Percentiles rank a stretch among this genome's conserved stretches.
Evolutionary conservation across 2,888 invertebrate species (phyloP).

Genomic region (Caenorhabditis sp.): DNA sequence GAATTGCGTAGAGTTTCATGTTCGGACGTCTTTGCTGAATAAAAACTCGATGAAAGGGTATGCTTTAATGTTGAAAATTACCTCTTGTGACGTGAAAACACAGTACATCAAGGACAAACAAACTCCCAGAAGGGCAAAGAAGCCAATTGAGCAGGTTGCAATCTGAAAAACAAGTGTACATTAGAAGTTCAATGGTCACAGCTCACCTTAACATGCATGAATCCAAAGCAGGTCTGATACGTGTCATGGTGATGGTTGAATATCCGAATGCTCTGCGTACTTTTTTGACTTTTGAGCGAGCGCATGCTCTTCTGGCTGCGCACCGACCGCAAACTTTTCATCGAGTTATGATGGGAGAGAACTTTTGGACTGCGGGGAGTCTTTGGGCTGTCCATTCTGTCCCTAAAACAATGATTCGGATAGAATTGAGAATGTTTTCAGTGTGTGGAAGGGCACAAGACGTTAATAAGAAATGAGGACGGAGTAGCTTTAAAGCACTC

Average conservation of each 20-base stretch:
- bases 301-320: conserved; percentile 55
- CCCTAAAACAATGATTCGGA: background rate
- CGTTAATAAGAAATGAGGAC: conserved; percentile 50
- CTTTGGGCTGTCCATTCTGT: conserved; percentile 50
- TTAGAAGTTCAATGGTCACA: background rate
- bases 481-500: conserved; percentile 26
- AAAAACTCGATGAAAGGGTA: too few species aligned
- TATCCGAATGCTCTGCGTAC: conserved; percentile 62
- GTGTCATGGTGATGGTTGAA: conserved; percentile 68
- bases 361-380: conserved; percentile 49
- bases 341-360: conserved; percentile 56
- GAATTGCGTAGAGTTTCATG: conserved; percentile 62
- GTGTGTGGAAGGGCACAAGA: conserved; percentile 38
- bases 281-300: conserved; percentile 58
- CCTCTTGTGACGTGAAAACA: conserved; percentile 64
- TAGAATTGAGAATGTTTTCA: conserved; percentile 19
- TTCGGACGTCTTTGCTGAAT: conserved; percentile 60
- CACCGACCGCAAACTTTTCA: conserved; percentile 56
- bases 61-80: conserved; percentile 1
- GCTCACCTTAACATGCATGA: conserved; percentile 64
- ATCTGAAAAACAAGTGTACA: conserved; percentile 51
- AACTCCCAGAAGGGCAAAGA: conserved; percentile 61
- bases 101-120: conserved; percentile 63
- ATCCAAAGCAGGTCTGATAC: conserved; percentile 67
- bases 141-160: conserved; percentile 66